Percentiles rank a stretch among this genome's conserved stretches.
These are phyloP conservation scores for Chaetogeoica ovagalla DNA, from an alignment of 2,888 invertebrate genomes.

Conservation along the genomic window DNA sequence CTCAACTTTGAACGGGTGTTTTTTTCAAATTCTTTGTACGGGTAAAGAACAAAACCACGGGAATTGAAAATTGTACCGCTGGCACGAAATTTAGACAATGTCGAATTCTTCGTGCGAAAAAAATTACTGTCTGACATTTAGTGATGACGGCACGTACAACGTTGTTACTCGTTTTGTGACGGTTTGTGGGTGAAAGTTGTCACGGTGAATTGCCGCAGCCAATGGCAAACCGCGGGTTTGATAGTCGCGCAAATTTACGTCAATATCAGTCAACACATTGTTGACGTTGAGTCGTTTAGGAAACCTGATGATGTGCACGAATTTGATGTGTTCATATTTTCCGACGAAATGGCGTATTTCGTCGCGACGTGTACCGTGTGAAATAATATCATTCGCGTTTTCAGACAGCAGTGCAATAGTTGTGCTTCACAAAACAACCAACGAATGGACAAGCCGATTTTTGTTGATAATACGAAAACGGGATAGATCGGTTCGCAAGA, in stretches of 20 bases:
- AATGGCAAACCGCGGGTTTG: slow-evolving; percentile 31
- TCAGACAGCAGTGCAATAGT: neutral
- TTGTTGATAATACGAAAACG: neutral
- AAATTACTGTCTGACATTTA: slow-evolving; percentile 26
- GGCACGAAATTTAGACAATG: neutral
- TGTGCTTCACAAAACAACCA: neutral
- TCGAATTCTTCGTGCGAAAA: neutral
- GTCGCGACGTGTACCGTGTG: no score
- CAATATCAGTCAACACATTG: slow-evolving; percentile 1
- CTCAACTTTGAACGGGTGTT: no score
- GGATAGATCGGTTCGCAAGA: slow-evolving; percentile 16
- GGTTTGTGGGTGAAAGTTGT: slow-evolving; percentile 23
- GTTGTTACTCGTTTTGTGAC: neutral
- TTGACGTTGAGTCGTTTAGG: neutral
- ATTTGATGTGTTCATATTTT: slow-evolving; percentile 15
- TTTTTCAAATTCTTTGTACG: no score
- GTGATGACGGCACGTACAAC: slow-evolving; percentile 24
- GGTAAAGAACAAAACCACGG: neutral
- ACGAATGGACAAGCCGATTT: neutral
- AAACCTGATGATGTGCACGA: slow-evolving; percentile 22
- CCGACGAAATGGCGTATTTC: no score
- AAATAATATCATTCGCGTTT: neutral
- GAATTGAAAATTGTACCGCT: neutral
- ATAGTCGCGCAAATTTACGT: slow-evolving; percentile 3
- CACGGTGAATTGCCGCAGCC: slow-evolving; percentile 10